These are phyloP conservation scores for Daubentonia madagascariensis DNA, from an alignment of 2,113 vertebrate genomes.

Conservation along the genomic window DNA sequence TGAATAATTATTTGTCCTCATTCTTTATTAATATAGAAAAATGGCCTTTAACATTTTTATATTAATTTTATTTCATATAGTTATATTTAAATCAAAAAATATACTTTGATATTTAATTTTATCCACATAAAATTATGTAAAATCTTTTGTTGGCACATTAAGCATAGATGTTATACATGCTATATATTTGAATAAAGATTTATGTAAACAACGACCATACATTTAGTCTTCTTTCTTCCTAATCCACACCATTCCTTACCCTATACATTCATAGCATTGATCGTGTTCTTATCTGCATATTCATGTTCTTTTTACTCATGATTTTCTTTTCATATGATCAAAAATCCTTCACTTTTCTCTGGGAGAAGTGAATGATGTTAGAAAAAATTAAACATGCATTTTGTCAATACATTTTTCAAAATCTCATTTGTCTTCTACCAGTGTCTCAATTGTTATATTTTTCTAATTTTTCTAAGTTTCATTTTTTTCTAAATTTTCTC, in stretches of 20 bases:
- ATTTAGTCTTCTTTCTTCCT: not conserved
- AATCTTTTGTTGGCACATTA: not conserved
- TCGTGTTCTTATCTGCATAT: not conserved
- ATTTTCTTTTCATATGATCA: not conserved
- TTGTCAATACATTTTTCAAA: not conserved
- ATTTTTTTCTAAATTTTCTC: not conserved
- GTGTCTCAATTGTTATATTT: not conserved
- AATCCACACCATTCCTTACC: not conserved
- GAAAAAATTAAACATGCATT: not conserved
- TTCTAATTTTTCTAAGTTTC: not conserved
- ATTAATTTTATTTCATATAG: not conserved
- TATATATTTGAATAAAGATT: not conserved
- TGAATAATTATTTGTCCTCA: not conserved
- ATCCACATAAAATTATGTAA: not conserved
- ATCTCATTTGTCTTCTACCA: not conserved
- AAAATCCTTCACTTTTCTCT: not conserved
- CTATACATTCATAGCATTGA: not conserved
- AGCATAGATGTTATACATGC: not conserved
- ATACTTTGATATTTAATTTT: not conserved
- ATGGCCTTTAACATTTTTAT: not conserved
- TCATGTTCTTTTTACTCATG: not conserved
- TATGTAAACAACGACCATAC: not conserved
- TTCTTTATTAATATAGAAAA: not conserved
- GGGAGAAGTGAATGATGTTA: not conserved
- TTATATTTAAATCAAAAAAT: not conserved